Evolutionary conservation across 2,797 vertebrate species (phyloP).

Genomic region (Smutsia temminckii): DNA sequence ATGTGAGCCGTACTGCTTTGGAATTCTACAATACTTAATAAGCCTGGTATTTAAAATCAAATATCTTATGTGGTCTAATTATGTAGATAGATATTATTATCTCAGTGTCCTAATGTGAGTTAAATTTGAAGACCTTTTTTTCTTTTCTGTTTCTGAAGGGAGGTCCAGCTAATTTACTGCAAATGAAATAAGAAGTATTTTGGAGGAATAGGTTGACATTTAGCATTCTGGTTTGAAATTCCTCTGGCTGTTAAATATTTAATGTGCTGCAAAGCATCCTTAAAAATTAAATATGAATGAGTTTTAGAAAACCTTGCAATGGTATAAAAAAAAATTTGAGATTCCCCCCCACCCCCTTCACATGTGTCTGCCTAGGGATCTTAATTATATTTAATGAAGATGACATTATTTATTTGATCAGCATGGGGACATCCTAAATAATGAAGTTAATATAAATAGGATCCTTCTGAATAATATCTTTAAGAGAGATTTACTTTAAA

Average conservation of each 20-base stretch:
- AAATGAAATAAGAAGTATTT: conserved; percentile 75
- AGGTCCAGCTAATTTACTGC: conserved; percentile 64
- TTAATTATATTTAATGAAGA: conserved; percentile 82
- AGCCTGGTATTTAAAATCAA: conserved; percentile 49
- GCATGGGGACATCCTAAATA: conserved; percentile 60
- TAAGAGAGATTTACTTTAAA: conserved; percentile 67
- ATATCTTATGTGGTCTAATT: conserved; percentile 5
- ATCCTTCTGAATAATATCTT: conserved; percentile 58
- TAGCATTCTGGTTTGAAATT: conserved; percentile 79
- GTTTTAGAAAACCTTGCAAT: conserved; percentile 73
- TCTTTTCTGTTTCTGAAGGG: conserved; percentile 6
- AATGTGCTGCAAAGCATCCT: conserved; percentile 80
- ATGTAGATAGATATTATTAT: background rate
- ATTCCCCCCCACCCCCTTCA: conserved; percentile 13
- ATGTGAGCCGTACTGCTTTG: background rate
- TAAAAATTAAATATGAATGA: conserved; percentile 83
- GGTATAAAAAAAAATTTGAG: conserved; percentile 67
- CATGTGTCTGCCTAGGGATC: conserved; percentile 70
- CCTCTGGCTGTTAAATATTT: conserved; percentile 81
- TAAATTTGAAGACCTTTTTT: conserved; percentile 48
- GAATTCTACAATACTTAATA: conserved; percentile 22
- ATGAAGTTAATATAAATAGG: conserved; percentile 37
- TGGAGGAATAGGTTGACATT: conserved; percentile 75
- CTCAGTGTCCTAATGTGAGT: conserved; percentile 16
- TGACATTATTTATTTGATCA: conserved; percentile 61